Evolutionary conservation across 2,113 vertebrate genomes (phyloP), one percentile per base, ranked within the genome.

Genomic region (Seriola quinqueradiata): DNA sequence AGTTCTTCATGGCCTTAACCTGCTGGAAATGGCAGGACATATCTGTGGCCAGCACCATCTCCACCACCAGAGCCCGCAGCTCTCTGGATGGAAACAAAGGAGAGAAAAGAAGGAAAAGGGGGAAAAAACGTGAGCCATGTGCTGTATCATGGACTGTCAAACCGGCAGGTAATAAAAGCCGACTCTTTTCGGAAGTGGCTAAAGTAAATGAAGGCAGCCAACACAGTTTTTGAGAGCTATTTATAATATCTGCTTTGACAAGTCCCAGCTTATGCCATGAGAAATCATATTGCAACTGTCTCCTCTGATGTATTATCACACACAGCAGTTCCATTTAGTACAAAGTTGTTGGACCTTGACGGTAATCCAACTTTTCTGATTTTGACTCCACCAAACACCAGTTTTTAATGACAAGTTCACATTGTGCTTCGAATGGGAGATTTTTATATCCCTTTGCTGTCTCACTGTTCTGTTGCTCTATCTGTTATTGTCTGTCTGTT

Each of bases 21-120:
- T 99, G 98, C 90, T 99, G 98, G 93, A 99, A 99, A 90, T 99
- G 98, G 94, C 97, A 99, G 81, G 98, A 99, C 98, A 99, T 99
- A 84, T 99, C 98, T 0, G 98, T 99, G 80, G 98, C 97, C 94
- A 99, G 91, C 85, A 99, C 98, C 98, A 99, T 98, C 95, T 99
- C 97, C 84, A 99, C 96, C 88, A 99, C 98, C 84, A 99, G 94
- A 70, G 97, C 94, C 81, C 98, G 95, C 84, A 99, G 97, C 95
- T 99, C 98, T 87, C 97, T 99, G 95, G 76, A 59, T 4, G 52
- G 82, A 77, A 75, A 83, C 70, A 75, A 19, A 59, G 40, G 19
- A 28, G 14, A 46, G 63, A 6, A 4, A 38, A n/a, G 54, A 77
- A 21, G 14, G n/a, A 9, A 21, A 10, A 75, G 55, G 46, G 38